phyloP scores from a whole-genome alignment of 2,113 vertebrate genomes.

The Collichthys lucidus region DNA sequence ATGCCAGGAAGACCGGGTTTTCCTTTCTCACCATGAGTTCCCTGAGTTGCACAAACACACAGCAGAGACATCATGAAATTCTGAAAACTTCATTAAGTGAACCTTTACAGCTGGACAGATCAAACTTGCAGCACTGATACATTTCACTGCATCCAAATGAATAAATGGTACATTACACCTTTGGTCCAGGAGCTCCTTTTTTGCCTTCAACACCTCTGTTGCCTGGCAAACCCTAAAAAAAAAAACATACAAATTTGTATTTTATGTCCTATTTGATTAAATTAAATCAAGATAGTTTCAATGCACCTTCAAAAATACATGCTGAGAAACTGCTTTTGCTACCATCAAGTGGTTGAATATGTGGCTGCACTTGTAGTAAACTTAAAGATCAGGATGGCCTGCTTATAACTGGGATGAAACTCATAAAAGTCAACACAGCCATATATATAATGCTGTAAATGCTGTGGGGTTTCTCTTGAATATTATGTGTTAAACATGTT shows the following conservation, averaged over 20 bases:
- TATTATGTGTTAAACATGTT: background rate
- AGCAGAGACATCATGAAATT: constrained; percentile 11
- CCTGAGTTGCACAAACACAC: constrained; percentile 68
- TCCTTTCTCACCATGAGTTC: constrained; percentile 72
- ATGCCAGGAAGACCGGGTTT: constrained; percentile 60
- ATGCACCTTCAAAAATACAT: background rate
- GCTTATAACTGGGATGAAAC: background rate
- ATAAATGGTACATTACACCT: constrained; percentile 64
- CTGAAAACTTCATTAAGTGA: background rate
- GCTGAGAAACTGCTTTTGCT: constrained; percentile 1
- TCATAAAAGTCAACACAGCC: background rate
- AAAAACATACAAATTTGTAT: background rate
- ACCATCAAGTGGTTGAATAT: background rate
- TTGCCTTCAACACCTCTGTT: constrained; percentile 70
- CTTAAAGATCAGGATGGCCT: background rate
- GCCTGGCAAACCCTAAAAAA: constrained; percentile 77
- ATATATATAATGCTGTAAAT: background rate
- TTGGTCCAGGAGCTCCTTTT: constrained; percentile 74
- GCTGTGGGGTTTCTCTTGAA: background rate
- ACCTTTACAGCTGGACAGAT: accelerated
- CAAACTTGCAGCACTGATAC: background rate
- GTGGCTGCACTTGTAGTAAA: background rate
- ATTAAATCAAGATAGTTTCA: background rate
- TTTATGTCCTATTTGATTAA: background rate
- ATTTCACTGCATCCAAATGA: constrained; percentile 9